phyloP scores from a whole-genome alignment of 2,888 invertebrate genomes.

The Invenusta paracnida region DNA sequence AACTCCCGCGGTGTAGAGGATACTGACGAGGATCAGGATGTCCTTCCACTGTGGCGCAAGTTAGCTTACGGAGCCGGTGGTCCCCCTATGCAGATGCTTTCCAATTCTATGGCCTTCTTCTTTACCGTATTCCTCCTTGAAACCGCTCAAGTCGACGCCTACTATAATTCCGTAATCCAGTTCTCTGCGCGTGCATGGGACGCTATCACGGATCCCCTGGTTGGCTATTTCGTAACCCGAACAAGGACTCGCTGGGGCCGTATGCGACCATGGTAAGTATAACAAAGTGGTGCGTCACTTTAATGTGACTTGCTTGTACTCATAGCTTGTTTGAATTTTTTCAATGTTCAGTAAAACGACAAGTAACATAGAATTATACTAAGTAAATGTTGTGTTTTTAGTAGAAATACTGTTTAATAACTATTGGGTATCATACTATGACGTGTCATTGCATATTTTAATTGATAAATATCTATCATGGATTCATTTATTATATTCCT shows the following conservation, averaged over 20 bases:
- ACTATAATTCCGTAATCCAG: conserved; percentile 52
- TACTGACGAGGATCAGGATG: background rate
- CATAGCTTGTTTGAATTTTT: no score
- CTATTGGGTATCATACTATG: no score
- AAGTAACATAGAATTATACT: no score
- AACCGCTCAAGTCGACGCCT: conserved; percentile 48
- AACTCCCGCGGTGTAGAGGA: no score
- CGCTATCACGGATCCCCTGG: conserved; percentile 54
- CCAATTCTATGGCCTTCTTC: conserved; percentile 40
- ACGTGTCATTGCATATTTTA: no score
- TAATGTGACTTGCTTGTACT: no score
- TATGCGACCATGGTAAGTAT: conserved; percentile 52
- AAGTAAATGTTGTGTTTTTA: no score
- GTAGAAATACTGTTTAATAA: no score
- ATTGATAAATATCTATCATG: no score
- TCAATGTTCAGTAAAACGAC: no score
- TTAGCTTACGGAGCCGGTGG: conserved; percentile 39
- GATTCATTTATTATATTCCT: no score
- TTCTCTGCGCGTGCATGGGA: conserved; percentile 56
- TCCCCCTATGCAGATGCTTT: conserved; percentile 40
- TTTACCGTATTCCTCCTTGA: conserved; percentile 42
- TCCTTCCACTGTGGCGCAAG: conserved; percentile 37
- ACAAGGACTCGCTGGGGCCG: conserved; percentile 52
- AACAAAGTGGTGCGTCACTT: no score
- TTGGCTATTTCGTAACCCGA: conserved; percentile 52